phyloP scores from a whole-genome alignment of 2,888 invertebrate species.

The Brachypterus glaber region DNA sequence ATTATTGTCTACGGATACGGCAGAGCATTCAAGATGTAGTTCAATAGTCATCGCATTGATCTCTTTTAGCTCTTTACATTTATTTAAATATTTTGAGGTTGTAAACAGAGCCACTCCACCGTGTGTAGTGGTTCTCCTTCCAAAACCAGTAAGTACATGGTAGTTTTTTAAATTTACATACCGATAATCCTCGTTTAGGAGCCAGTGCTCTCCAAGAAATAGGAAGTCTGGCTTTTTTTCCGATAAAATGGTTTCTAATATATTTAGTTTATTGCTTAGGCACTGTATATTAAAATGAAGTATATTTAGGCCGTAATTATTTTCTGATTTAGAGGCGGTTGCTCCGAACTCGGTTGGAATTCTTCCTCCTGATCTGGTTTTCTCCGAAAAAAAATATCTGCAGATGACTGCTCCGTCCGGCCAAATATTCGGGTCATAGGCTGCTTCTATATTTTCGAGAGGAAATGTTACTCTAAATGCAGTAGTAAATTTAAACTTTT shows the following conservation, averaged over 20 bases:
- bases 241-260: not conserved
- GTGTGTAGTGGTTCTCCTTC: not conserved
- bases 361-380: too few relatives aligned
- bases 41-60: not conserved
- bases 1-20: not conserved
- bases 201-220: slow-evolving; percentile 2
- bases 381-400: too few relatives aligned
- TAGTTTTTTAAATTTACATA: not conserved
- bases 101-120: not conserved
- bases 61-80: not conserved
- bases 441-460: too few relatives aligned
- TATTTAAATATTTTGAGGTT: not conserved
- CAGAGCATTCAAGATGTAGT: not conserved
- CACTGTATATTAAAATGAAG: slow-evolving; percentile 5
- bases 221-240: not conserved
- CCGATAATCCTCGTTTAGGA: not conserved
- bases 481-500: too few relatives aligned
- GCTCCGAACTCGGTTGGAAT: too few relatives aligned
- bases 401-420: too few relatives aligned
- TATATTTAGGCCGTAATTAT: too few relatives aligned
- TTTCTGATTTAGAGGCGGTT: too few relatives aligned
- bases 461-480: too few relatives aligned
- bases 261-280: not conserved
- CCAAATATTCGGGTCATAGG: too few relatives aligned
- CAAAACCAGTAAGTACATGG: not conserved